A percentile compares a stretch with the other conserved stretches of the same genome.
Evolutionary conservation across 1,140 invertebrate species (phyloP).

Genomic region (Diorhabda sublineata): DNA sequence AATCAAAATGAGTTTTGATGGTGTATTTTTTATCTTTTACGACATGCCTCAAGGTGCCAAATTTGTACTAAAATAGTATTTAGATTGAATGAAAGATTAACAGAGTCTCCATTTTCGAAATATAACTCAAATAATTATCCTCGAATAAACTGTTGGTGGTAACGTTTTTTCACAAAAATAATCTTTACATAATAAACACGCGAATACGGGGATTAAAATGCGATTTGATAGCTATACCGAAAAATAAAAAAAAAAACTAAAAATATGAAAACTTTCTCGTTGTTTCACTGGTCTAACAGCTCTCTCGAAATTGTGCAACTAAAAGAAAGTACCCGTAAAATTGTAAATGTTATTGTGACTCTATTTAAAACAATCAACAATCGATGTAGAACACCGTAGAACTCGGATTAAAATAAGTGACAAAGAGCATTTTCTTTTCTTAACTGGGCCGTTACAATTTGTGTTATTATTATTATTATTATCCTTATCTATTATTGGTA

Average conservation of each 20-base stretch:
- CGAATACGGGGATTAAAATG: too few relatives aligned
- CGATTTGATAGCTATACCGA: too few relatives aligned
- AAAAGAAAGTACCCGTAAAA: slow-evolving; percentile 2
- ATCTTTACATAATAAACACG: too few relatives aligned
- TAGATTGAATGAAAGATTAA: too few relatives aligned
- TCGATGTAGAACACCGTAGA: neutral
- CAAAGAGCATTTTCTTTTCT: neutral
- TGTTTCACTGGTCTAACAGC: neutral
- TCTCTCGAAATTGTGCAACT: neutral
- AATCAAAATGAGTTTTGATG: too few relatives aligned
- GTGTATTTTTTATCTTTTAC: too few relatives aligned
- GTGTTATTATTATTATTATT: neutral
- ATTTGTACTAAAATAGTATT: too few relatives aligned
- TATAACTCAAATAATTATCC: too few relatives aligned
- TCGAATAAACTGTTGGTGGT: too few relatives aligned
- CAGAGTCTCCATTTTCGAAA: too few relatives aligned
- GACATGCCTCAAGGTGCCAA: too few relatives aligned
- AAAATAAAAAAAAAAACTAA: neutral
- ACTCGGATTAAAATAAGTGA: neutral
- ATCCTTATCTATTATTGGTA: neutral
- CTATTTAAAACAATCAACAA: neutral
- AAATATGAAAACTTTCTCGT: neutral
- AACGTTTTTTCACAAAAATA: too few relatives aligned
- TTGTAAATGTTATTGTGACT: slow-evolving; percentile 1
- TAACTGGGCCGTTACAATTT: neutral